These are phyloP conservation scores for Ptiloglossa arizonensis DNA, from an alignment of 1,140 invertebrate genomes.

Conservation along the genomic window DNA sequence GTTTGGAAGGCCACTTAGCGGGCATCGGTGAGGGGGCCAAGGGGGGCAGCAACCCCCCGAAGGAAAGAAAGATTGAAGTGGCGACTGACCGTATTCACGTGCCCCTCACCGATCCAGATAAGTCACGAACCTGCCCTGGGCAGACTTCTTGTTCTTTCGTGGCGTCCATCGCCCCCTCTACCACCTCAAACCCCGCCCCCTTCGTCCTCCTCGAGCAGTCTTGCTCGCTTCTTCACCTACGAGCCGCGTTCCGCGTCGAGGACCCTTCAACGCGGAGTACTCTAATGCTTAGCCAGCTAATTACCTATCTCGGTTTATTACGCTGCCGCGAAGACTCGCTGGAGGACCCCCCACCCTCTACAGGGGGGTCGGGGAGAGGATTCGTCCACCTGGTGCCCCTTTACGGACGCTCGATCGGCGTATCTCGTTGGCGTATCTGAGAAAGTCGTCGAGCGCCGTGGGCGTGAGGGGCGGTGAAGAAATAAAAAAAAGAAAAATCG, in stretches of 20 bases:
- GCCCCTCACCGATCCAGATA: conserved; percentile 55
- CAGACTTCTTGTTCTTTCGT: conserved; percentile 16
- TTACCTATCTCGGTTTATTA: conserved; percentile 51
- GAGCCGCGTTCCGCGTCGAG: conserved; percentile 37
- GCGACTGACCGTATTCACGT: conserved; percentile 31
- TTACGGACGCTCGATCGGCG: background rate
- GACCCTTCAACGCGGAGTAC: conserved; percentile 2
- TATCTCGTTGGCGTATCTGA: conserved; percentile 15
- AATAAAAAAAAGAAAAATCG: background rate
- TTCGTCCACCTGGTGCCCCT: too few relatives aligned
- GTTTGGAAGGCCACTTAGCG: background rate
- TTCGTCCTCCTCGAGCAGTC: background rate
- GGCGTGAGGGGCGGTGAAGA: background rate
- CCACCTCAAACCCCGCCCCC: background rate
- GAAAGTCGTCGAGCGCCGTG: background rate
- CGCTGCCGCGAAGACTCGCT: background rate
- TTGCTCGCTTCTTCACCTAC: background rate
- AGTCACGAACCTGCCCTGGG: conserved; percentile 54
- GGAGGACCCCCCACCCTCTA: background rate
- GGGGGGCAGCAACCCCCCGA: conserved; percentile 15
- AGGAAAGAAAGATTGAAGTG: conserved; percentile 46
- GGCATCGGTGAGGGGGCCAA: background rate
- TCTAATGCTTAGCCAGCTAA: conserved; percentile 65
- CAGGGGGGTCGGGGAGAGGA: too few relatives aligned
- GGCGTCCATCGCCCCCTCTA: background rate